Base-by-base conservation (phyloP, 2,888 invertebrate genomes). In the Rhagonycha fulva region DNA sequence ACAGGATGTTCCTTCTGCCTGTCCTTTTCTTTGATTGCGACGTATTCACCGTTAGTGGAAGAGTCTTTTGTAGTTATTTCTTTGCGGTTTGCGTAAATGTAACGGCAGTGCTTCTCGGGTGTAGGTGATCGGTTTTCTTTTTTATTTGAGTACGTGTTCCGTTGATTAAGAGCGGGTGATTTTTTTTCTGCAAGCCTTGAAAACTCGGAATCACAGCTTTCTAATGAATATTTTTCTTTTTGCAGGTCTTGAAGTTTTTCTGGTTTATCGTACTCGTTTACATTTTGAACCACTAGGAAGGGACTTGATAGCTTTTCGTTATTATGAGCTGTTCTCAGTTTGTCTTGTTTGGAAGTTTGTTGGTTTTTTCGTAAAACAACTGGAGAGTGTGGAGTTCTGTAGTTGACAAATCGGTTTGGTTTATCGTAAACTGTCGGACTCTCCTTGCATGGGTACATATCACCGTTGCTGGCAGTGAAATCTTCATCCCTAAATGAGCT, bases 221-320 rank as follows among this genome's bases (percentile, higher is more conserved):
- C 5, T 14, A 24, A n/a, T n/a, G n/a, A 5, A 11, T 28, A n/a
- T 14, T 66, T 19, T 70, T 67, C 68, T 30, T 24, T 4, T 2
- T 14, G 23, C 7, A 61, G 12, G 12, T 62, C 11, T n/a, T n/a
- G 23, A 1, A 24, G 23, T n/a, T 66, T 26, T 12, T 66, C 63
- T 12, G 23, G 23, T 66, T 26, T 66, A 9, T 23, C 26, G 26
- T 26, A 26, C 0, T n/a, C 24, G 63, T 66, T 63, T 4, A 71
- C 47, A 30, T 78, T 78, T 72, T 78, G 81, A 70, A 82, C 83
- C 28, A 85, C 85, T 76, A 85, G 78, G 12, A 81, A 86, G 10
- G 87, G 86, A 85, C 87, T 87, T 78, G 86, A 85, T 68, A 87
- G 78, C 75, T 85, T 84, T 71, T 84, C 83, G 26, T 76, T 76